Evolutionary conservation across 2,797 vertebrate species (phyloP), one percentile per base, ranked within the genome.

Genomic region (Molothrus ater): DNA sequence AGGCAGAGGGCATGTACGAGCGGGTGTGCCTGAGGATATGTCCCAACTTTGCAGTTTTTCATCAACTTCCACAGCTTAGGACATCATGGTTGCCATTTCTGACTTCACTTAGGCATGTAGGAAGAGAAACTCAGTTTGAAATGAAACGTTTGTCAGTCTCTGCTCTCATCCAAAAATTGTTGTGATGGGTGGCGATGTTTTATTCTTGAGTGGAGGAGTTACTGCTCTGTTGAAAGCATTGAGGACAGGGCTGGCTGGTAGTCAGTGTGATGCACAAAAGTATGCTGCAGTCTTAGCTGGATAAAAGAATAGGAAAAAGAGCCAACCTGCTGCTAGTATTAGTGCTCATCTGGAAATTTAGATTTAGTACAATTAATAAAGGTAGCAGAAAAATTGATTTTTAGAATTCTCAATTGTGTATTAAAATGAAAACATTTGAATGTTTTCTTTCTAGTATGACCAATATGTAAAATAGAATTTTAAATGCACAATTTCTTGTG

Each of bases 1-100:
- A 22, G 42, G 21, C 20, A 43, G 12, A 66, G 10, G 31, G 4
- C 8, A 65, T 54, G 8, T 7, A 13, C 1, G 1, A 53, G 14
- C 0, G 2, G 3, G 5, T n/a, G 10, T 6, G 12, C 14, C n/a
- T 53, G 32, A 50, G 42, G 16, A 7, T 43, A 11, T 22, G 15
- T 25, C 11, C 31, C 6, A 70, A 1, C 19, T 13, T 32, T 29
- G 10, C 4, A 4, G 3, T 47, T 69, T 61, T 73, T 3, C 31
- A 36, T 40, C 1, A 3, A 8, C 0, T 26, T 68, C 15, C 38
- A 6, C 59, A 36, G 21, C 9, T 73, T 22, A 50, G 73, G 26
- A 50, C 5, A 13, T 56, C 14, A 5, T 32, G 22, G 12, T 20
- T 42, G 21, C 10, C 20, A 8, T 22, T 57, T n/a, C 47, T 61